Conservation (phyloP, 2,888 invertebrate species). For the Cremastinae sp. region DNA sequence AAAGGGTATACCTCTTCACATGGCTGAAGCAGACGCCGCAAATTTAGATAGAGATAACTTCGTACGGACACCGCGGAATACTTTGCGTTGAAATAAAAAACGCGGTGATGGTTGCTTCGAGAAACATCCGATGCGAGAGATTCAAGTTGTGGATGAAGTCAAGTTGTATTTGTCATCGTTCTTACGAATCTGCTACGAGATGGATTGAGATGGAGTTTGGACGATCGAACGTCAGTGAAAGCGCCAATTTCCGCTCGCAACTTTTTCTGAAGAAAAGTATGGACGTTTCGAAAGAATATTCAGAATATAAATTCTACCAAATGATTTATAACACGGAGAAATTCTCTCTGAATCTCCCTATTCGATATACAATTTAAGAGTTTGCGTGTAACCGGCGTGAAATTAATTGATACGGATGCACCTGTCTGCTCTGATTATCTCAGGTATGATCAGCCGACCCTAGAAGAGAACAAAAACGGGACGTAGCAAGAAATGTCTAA, state of each 20-base stretch:
- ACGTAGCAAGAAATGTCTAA: conserved; percentile 36
- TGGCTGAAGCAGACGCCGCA: conserved; percentile 18
- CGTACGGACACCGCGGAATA: conserved; percentile 21
- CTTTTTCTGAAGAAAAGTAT: too few relatives aligned
- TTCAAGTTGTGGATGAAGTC: conserved; percentile 1
- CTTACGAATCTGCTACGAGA: too few relatives aligned
- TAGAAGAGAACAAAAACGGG: conserved; percentile 41
- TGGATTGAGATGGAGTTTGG: background rate
- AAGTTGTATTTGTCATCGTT: background rate
- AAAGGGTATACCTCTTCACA: conserved; percentile 36
- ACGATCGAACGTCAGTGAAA: too few relatives aligned
- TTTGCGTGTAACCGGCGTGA: conserved; percentile 20
- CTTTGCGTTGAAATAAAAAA: conserved; percentile 10
- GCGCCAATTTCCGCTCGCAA: too few relatives aligned
- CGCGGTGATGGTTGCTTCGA: conserved; percentile 23
- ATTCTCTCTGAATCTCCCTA: conserved; percentile 55
- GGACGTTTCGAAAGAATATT: too few relatives aligned
- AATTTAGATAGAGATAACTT: conserved; percentile 48
- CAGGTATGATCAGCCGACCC: conserved; percentile 15
- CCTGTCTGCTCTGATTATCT: conserved; percentile 42
- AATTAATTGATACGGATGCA: conserved; percentile 60
- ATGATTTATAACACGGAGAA: conserved; percentile 48
- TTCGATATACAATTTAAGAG: conserved; percentile 34
- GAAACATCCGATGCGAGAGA: conserved; percentile 8
- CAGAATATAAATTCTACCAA: too few relatives aligned